Base-by-base conservation (phyloP, 2,113 vertebrate species). In the Eublepharis macularius region DNA sequence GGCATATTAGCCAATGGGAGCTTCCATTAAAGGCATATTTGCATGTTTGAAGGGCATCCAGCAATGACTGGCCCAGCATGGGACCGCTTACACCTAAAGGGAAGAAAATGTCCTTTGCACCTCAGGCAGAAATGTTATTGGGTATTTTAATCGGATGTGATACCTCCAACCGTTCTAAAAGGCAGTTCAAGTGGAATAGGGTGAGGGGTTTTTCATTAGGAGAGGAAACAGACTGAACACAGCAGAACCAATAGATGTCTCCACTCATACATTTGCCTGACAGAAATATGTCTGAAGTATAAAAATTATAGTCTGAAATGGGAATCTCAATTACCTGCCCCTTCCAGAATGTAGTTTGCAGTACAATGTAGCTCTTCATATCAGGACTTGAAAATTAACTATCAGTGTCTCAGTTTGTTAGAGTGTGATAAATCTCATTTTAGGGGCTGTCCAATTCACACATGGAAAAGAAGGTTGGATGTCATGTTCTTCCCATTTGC, bases 1-100 rank as follows among this genome's bases (percentile, higher is more conserved):
- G 78, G 68, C 88, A 86, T 76, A 81, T 93, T 85, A 89, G 91
- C 88, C 90, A 91, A 84, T 1, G 66, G 74, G 92, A 49, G 66
- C 81, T 85, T 39, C 4, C 82, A 82, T 63, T 89, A 41, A 86
- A 84, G 54, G 12, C 0, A 0, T 78, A 95, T 94, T 95, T 95
- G 92, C 94, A 92, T 94, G 90, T 93, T 91, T 92, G 92, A 95
- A 94, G 93, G 92, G 87, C 90, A 92, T 91, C 82, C 63, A 66
- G 81, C 8, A 32, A 75, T 47, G 87, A 89, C 88, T 1, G 34
- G 54, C 94, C 81, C 91, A 0, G 90, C 85, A 92, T 92, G 94
- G 90, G 92, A 91, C 80, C 92, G 21, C 57, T 92, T 83, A n/a
- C 90, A 83, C 90, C 92, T 90, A 87, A 87, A 89, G 91, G 91